Percentiles rank a stretch among this genome's conserved stretches.
These are phyloP conservation scores for Scalopus aquaticus DNA, from an alignment of 2,113 vertebrate genomes.

Conservation along the genomic window DNA sequence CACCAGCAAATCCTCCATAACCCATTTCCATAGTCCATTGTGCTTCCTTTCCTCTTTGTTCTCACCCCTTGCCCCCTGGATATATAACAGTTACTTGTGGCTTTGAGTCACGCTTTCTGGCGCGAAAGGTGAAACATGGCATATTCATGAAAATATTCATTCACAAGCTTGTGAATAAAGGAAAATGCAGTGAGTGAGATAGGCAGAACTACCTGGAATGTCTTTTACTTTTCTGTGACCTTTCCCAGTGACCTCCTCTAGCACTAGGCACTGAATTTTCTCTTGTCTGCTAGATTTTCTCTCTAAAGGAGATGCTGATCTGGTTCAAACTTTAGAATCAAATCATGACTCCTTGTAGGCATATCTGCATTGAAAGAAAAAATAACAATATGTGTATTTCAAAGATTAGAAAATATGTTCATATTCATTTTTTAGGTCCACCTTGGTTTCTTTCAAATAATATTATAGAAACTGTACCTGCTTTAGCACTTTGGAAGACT, in stretches of 20 bases:
- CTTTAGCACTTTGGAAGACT: neutral
- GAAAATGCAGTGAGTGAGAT: neutral
- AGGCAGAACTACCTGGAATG: neutral
- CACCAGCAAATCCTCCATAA: too few relatives aligned
- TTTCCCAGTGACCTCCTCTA: neutral
- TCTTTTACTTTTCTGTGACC: neutral
- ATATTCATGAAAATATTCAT: neutral
- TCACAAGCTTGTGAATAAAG: neutral
- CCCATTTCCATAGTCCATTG: too few relatives aligned
- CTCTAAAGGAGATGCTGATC: neutral
- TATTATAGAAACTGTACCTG: neutral
- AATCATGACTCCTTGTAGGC: neutral
- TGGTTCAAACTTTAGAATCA: neutral
- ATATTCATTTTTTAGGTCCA: neutral
- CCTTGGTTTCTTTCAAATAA: conserved; percentile 18
- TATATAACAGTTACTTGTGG: too few relatives aligned
- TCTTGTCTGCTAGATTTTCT: neutral
- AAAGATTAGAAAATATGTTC: neutral
- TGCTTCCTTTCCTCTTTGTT: neutral
- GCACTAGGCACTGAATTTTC: neutral
- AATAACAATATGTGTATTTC: neutral
- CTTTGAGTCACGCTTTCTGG: neutral
- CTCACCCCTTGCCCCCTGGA: too few relatives aligned
- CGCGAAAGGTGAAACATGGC: neutral
- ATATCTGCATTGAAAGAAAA: neutral